These are phyloP conservation scores for Brachyalestes nurse DNA, from an alignment of 2,797 vertebrate genomes.

Conservation along the genomic window DNA sequence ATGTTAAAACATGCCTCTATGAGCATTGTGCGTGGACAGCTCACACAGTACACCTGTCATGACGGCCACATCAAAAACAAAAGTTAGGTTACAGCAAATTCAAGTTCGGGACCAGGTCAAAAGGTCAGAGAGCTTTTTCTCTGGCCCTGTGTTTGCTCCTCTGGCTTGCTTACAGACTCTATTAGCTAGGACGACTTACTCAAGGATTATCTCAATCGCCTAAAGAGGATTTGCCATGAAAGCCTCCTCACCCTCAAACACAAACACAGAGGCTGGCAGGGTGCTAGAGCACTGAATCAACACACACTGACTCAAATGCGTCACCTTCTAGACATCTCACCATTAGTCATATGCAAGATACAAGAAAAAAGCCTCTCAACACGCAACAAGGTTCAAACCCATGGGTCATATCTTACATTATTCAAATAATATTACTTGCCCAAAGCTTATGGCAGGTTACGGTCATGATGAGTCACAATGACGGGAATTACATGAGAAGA, in stretches of 20 bases:
- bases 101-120: neutral
- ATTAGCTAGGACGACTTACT: neutral
- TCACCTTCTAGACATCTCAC: neutral
- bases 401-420: neutral
- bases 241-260: neutral
- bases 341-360: neutral
- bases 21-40: neutral
- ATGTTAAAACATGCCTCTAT: neutral
- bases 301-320: neutral
- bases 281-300: neutral
- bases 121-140: slow-evolving; percentile 3
- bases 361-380: neutral
- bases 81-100: neutral
- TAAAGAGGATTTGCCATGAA: slow-evolving; percentile 8
- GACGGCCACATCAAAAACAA: neutral
- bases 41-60: neutral
- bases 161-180: neutral
- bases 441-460: neutral
- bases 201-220: neutral
- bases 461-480: neutral
- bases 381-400: neutral
- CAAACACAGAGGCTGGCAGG: neutral
- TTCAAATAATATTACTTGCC: neutral
- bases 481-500: no score
- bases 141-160: neutral